phyloP scores from a whole-genome alignment of 2,888 invertebrate species.

The Temnothorax unifasciatus region DNA sequence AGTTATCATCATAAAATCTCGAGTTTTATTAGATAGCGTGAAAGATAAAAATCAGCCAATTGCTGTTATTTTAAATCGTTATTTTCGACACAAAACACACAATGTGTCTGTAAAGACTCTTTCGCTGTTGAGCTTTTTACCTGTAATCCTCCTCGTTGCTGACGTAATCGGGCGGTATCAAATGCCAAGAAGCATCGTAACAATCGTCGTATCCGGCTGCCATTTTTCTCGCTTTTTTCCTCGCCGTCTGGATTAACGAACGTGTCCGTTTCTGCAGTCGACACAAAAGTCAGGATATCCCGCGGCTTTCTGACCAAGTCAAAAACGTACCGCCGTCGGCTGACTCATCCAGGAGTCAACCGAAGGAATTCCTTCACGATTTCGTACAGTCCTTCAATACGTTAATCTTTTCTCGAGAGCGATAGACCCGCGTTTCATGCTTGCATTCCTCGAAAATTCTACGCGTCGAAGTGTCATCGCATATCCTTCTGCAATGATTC shows the following conservation, averaged over 20 bases:
- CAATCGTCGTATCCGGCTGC: constrained; percentile 89
- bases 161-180: constrained; percentile 91
- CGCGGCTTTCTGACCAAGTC: not conserved
- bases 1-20: not conserved
- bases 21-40: not conserved
- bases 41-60: not conserved
- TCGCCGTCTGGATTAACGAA: constrained; percentile 12
- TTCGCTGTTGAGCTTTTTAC: constrained; percentile 81
- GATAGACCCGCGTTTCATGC: not conserved
- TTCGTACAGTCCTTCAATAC: not conserved
- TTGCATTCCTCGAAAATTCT: not conserved
- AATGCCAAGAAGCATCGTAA: constrained; percentile 90
- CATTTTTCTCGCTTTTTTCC: constrained; percentile 83
- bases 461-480: not conserved
- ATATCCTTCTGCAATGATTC: not conserved
- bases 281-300: constrained; percentile 9
- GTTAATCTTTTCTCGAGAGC: not conserved
- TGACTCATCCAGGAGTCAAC: not conserved
- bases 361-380: constrained; percentile 19
- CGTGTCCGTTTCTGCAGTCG: not conserved
- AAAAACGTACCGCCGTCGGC: not conserved
- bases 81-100: not conserved
- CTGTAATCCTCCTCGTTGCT: constrained; percentile 91
- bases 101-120: not conserved
- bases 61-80: not conserved